Conservation (phyloP, 2,113 vertebrate genomes). For the Siniperca knerii region DNA sequence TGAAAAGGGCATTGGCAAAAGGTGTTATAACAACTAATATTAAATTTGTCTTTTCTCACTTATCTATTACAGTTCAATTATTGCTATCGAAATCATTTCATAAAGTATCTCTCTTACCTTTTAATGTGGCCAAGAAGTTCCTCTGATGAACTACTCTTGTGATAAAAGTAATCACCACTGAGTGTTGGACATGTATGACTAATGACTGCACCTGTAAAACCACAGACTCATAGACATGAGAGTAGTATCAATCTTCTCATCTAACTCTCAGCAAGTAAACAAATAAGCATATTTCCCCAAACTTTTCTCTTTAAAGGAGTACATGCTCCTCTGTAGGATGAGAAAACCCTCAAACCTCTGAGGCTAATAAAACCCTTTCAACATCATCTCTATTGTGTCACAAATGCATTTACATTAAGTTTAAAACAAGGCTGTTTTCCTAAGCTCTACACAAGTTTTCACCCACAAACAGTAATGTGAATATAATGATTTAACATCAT, state of each 20-base stretch:
- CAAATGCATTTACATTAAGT: not conserved
- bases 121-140: no score
- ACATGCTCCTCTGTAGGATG: not conserved
- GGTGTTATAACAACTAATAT: no score
- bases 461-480: not conserved
- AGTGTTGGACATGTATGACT: no score
- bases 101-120: constrained; percentile 6
- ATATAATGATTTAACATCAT: not conserved
- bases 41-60: no score
- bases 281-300: not conserved
- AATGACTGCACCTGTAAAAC: no score
- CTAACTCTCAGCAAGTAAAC: not conserved
- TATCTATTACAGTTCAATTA: not conserved
- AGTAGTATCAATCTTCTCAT: not conserved
- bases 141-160: no score
- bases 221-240: not conserved
- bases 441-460: constrained; percentile 4
- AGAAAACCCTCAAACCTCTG: not conserved
- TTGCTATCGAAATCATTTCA: not conserved
- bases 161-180: no score
- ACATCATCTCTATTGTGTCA: not conserved
- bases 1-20: not conserved
- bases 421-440: not conserved
- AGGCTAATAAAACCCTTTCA: not conserved
- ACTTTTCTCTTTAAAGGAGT: no score